phyloP scores from a whole-genome alignment of 2,113 vertebrate species.

The Silurus glanis region DNA sequence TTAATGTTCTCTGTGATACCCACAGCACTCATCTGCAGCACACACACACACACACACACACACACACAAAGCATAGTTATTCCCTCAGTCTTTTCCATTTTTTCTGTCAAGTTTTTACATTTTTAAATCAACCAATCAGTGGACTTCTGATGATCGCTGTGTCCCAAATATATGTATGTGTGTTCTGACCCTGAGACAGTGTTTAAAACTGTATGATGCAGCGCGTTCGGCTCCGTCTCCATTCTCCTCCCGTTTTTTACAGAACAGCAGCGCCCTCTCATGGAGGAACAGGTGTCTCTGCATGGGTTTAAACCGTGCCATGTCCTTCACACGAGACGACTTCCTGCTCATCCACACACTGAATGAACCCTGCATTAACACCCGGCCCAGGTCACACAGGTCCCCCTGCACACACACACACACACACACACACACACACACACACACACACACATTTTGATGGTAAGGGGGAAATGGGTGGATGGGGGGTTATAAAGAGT shows the following conservation, averaged over 20 bases:
- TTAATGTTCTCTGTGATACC: conserved; percentile 93
- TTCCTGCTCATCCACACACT: conserved; percentile 92
- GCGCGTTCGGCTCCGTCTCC: conserved; percentile 80
- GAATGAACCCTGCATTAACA: conserved; percentile 91
- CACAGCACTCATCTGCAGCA: conserved; percentile 85
- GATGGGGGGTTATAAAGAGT: neutral
- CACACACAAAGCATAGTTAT: neutral
- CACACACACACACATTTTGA: neutral
- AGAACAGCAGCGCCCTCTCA: conserved; percentile 90
- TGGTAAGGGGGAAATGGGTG: no score
- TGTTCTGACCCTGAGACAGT: conserved; percentile 84
- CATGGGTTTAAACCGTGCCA: conserved; percentile 97
- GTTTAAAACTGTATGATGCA: conserved; percentile 95
- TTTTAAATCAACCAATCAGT: neutral
- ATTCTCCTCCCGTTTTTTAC: conserved; percentile 86
- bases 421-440: conserved; percentile 31
- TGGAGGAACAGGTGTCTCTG: conserved; percentile 95
- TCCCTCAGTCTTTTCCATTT: no score
- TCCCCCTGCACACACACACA: conserved; percentile 77
- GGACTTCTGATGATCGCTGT: neutral
- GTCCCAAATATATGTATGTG: neutral
- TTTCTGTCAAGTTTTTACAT: no score
- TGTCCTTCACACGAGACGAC: conserved; percentile 91
- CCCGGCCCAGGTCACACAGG: conserved; percentile 85
- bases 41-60: conserved; percentile 12